Evolutionary conservation across 2,113 vertebrate species (phyloP).

Genomic region (Falcunculus frontatus): DNA sequence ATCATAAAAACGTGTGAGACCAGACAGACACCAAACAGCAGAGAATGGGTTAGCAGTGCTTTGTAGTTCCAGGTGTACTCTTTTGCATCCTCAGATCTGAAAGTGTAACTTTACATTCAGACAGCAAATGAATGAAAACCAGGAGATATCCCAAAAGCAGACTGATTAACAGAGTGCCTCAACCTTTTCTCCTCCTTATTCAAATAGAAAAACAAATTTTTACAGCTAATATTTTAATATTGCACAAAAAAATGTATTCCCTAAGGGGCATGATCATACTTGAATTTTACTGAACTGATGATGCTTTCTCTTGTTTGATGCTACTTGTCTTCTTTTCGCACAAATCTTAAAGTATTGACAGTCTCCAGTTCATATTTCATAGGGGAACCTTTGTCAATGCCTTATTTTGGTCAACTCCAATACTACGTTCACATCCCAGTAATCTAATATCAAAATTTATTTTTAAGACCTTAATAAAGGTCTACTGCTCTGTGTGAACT

Average conservation of each 20-base stretch:
- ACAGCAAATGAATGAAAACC: background rate
- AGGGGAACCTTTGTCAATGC: background rate
- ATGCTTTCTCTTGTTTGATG: background rate
- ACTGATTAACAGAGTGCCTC: background rate
- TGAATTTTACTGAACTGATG: background rate
- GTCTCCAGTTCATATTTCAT: background rate
- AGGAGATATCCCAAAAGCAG: background rate
- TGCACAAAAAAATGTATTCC: background rate
- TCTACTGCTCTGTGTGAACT: slow-evolving; percentile 58
- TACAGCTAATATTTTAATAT: background rate
- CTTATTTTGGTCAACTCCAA: background rate
- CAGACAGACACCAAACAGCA: background rate
- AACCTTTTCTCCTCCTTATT: background rate
- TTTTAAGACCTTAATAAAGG: slow-evolving; percentile 36
- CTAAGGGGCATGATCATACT: background rate
- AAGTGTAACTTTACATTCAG: background rate
- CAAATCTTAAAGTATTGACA: background rate
- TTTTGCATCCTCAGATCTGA: background rate
- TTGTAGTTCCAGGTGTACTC: background rate
- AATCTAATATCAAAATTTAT: slow-evolving; percentile 33
- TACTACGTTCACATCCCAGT: background rate
- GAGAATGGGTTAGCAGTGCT: background rate
- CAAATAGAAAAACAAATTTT: background rate
- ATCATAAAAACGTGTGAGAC: background rate
- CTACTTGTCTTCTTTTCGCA: background rate